Evolutionary conservation across 2,113 vertebrate genomes (phyloP).

Genomic region (Ascaphus truei): DNA sequence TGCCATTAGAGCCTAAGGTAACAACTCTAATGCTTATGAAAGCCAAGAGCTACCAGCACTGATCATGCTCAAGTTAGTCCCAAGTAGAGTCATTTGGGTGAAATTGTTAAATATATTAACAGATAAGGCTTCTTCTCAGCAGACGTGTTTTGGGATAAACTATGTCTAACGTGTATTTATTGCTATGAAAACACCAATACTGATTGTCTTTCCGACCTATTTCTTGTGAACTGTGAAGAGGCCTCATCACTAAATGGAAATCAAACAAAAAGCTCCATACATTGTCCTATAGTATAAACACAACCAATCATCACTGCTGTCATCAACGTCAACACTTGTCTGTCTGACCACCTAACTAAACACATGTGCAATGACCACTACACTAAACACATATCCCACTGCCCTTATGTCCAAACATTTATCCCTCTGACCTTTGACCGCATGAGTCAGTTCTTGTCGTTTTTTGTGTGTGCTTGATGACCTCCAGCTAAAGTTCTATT

Average conservation of each 20-base stretch:
- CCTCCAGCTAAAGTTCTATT: conserved; percentile 20
- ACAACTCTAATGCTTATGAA: not conserved
- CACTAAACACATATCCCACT: conserved; percentile 1
- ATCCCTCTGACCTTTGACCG: conserved; percentile 23
- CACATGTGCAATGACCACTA: not conserved
- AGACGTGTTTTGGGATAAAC: not conserved
- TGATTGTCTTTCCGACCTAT: not conserved
- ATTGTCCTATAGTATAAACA: not conserved
- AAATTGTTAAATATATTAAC: not conserved
- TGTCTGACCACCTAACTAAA: conserved; percentile 24
- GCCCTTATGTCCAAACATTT: conserved; percentile 20
- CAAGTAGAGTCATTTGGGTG: not conserved
- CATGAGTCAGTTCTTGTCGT: not conserved
- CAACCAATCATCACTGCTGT: conserved; percentile 16
- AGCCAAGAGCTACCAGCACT: not conserved
- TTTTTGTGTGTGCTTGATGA: not conserved
- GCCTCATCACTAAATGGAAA: not conserved
- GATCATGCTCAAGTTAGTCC: too few species aligned
- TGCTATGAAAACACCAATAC: not conserved
- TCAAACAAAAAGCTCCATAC: not conserved
- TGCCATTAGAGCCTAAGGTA: not conserved
- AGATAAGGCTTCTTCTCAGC: too few species aligned
- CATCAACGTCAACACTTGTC: not conserved
- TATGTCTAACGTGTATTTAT: not conserved
- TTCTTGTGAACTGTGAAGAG: conserved; percentile 7